A percentile compares a stretch with the other conserved stretches of the same genome.
Conservation (phyloP, 2,113 vertebrate genomes). For the Daboia siamensis region DNA sequence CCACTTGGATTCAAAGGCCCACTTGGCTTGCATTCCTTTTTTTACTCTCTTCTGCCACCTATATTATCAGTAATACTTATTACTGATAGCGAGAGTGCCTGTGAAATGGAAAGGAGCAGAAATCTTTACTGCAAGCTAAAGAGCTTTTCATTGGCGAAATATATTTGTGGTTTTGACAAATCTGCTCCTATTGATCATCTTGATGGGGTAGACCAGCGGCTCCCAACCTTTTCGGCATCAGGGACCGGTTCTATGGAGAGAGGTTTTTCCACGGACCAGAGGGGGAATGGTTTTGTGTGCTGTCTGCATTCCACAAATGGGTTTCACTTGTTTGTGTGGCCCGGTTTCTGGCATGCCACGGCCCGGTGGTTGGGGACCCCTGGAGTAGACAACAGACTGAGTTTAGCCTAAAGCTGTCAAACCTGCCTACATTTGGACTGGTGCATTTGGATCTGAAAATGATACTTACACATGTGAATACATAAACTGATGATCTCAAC, state of each 20-base stretch:
- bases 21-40: background rate
- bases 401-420: background rate
- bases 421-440: background rate
- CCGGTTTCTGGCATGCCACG: too few species aligned
- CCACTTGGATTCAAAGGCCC: background rate
- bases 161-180: background rate
- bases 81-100: background rate
- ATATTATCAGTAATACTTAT: background rate
- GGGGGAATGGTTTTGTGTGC: too few species aligned
- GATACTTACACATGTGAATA: background rate
- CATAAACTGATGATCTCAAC: background rate
- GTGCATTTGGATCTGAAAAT: too few species aligned
- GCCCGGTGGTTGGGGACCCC: too few species aligned
- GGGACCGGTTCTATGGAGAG: too few species aligned
- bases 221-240: too few species aligned
- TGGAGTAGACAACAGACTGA: background rate
- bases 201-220: background rate
- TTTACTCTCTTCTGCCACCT: background rate
- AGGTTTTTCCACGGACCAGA: too few species aligned
- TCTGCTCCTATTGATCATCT: background rate
- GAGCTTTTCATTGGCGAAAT: background rate
- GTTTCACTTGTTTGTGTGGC: too few species aligned
- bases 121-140: background rate
- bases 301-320: too few species aligned
- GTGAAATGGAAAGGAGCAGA: background rate